These are phyloP conservation scores for Euplexia lucipara DNA, from an alignment of 2,888 invertebrate species.

Conservation along the genomic window DNA sequence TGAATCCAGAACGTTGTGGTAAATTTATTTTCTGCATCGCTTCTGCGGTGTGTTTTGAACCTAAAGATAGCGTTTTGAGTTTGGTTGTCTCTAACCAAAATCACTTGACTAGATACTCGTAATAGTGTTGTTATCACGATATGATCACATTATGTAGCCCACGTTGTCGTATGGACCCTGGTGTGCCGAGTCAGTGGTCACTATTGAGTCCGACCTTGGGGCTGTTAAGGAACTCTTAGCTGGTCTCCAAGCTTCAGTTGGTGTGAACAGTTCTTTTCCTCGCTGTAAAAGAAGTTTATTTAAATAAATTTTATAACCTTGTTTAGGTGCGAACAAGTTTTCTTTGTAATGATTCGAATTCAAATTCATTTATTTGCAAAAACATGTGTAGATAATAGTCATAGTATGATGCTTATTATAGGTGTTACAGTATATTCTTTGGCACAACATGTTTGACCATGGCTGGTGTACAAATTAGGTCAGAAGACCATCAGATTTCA, in stretches of 20 bases:
- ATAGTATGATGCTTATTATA: too few species aligned
- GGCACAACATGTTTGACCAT: too few species aligned
- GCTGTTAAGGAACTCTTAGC: slow-evolving; percentile 67
- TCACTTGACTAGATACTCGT: slow-evolving; percentile 70
- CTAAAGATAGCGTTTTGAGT: slow-evolving; percentile 40
- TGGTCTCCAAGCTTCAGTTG: slow-evolving; percentile 89
- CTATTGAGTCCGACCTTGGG: slow-evolving; percentile 69
- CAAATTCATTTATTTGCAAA: too few species aligned
- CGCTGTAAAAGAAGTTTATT: slow-evolving; percentile 76
- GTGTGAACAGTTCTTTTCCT: slow-evolving; percentile 87
- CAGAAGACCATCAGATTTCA: too few species aligned
- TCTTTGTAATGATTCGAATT: too few species aligned
- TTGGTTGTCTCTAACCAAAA: slow-evolving; percentile 44
- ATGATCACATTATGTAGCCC: slow-evolving; percentile 74
- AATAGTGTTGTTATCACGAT: slow-evolving; percentile 31
- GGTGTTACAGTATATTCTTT: too few species aligned
- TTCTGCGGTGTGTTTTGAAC: slow-evolving; percentile 28
- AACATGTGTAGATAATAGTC: too few species aligned
- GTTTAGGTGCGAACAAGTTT: too few species aligned
- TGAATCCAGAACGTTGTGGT: slow-evolving; percentile 1
- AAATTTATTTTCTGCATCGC: slow-evolving; percentile 19
- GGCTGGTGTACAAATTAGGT: too few species aligned
- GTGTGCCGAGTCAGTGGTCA: slow-evolving; percentile 66
- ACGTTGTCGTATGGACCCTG: slow-evolving; percentile 75
- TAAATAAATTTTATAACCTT: neutral